Percentiles rank a stretch among this genome's conserved stretches.
Evolutionary conservation across 23 tunicate species (phyloP).

Genomic region (Ciona savignyi): DNA sequence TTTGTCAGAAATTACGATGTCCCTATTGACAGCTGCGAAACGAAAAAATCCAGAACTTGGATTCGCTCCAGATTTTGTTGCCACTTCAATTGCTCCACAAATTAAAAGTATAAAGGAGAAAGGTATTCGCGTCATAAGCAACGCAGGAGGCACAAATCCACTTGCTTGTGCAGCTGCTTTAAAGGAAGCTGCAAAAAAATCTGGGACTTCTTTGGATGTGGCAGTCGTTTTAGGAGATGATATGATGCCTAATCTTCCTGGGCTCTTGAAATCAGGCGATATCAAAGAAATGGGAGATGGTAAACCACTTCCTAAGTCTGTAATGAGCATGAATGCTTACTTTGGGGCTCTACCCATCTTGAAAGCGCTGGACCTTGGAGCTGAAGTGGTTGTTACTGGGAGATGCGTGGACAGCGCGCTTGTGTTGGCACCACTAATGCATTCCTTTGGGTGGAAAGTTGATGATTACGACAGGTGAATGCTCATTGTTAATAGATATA

Average conservation of each 20-base stretch:
- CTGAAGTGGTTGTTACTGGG: too few relatives aligned
- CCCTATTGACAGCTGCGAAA: constrained; percentile 72
- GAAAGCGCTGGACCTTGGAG: constrained; percentile 65
- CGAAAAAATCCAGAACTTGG: constrained; percentile 61
- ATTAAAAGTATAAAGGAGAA: constrained; percentile 30
- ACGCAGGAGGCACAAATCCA: too few relatives aligned
- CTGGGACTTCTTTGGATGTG: constrained; percentile 27
- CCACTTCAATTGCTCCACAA: constrained; percentile 44
- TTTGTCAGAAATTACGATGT: constrained; percentile 93
- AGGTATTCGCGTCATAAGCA: constrained; percentile 52
- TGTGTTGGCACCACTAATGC: constrained; percentile 81
- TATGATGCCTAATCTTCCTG: constrained; percentile 22
- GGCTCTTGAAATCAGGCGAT: not conserved
- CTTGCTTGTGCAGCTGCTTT: constrained; percentile 70
- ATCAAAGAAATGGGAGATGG: constrained; percentile 34
- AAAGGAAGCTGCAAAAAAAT: constrained; percentile 23
- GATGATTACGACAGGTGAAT: constrained; percentile 71
- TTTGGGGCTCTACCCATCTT: constrained; percentile 73
- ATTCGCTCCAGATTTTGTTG: constrained; percentile 87
- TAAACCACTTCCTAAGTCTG: constrained; percentile 33
- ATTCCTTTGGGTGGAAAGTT: constrained; percentile 66
- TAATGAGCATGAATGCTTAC: constrained; percentile 91
- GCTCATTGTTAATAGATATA: not conserved
- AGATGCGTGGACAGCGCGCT: too few relatives aligned
- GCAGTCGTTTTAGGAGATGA: constrained; percentile 73